Evolutionary conservation across 2,797 vertebrate genomes (phyloP).

Genomic region (Choloepus didactylus): DNA sequence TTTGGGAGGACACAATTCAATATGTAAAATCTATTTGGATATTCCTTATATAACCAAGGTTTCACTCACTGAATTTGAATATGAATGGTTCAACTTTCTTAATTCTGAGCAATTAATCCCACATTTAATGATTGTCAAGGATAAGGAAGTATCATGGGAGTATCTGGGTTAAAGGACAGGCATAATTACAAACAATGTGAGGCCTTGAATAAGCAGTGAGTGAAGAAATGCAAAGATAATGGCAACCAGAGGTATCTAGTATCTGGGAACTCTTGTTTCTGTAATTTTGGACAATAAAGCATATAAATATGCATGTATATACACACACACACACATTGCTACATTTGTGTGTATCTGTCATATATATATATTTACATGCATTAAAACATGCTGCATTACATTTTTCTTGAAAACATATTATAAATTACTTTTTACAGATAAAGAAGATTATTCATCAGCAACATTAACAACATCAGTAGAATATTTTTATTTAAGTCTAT

Average conservation of each 20-base stretch:
- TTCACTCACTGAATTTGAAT: neutral
- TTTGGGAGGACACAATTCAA: too few relatives aligned
- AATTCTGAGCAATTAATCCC: neutral
- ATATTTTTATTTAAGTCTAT: neutral
- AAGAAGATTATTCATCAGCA: neutral
- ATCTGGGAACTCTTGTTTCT: neutral
- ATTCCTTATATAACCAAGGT: neutral
- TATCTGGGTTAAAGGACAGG: neutral
- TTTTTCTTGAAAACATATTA: neutral
- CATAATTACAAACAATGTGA: neutral
- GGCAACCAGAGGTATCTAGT: fast-evolving
- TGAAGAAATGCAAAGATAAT: neutral
- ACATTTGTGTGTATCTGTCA: too few relatives aligned
- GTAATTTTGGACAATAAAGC: neutral
- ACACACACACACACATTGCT: too few relatives aligned
- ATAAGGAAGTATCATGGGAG: neutral
- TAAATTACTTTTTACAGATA: neutral
- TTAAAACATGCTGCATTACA: neutral
- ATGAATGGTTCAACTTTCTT: neutral
- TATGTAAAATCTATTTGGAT: neutral
- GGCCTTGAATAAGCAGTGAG: neutral
- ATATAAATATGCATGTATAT: too few relatives aligned
- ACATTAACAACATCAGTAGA: neutral
- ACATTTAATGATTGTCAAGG: neutral
- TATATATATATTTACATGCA: neutral